phyloP scores from a whole-genome alignment of 2,113 vertebrate species.

The Anoplopoma fimbria region DNA sequence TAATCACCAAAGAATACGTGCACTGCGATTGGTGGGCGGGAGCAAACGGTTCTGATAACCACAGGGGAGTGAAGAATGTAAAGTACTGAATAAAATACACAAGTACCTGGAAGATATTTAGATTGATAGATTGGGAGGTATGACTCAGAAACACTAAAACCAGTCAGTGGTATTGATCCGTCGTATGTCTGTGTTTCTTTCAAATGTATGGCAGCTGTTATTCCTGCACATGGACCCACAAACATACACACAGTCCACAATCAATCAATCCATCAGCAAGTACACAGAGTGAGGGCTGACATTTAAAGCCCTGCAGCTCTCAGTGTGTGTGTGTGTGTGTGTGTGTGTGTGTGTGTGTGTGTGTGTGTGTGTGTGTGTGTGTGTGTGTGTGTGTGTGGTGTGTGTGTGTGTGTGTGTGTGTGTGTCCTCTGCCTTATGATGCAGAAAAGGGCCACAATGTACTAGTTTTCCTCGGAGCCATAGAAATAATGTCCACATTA shows the following conservation, averaged over 20 bases:
- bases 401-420: not conserved
- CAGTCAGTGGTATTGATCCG: not conserved
- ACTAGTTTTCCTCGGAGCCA: not conserved
- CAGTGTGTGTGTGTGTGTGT: slow-evolving; percentile 20
- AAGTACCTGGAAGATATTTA: not conserved
- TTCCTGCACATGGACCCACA: not conserved
- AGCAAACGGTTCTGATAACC: not conserved
- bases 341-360: slow-evolving; percentile 6
- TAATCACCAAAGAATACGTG: slow-evolving; percentile 14
- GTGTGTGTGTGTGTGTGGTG: not conserved
- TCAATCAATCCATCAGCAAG: slow-evolving; percentile 76
- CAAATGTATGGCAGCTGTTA: slow-evolving; percentile 33
- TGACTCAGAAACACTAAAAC: not conserved
- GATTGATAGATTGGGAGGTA: not conserved
- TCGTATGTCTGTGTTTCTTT: not conserved
- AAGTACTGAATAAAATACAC: not conserved
- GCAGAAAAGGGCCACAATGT: slow-evolving; percentile 9
- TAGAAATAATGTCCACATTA: not conserved
- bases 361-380: slow-evolving; percentile 2
- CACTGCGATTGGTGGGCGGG: not conserved
- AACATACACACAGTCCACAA: slow-evolving; percentile 8
- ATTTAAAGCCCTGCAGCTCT: slow-evolving; percentile 70
- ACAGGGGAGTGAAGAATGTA: not conserved
- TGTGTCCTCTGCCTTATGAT: not conserved
- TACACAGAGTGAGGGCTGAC: slow-evolving; percentile 69